A percentile compares a stretch with the other conserved stretches of the same genome.
Evolutionary conservation across 1,140 invertebrate genomes (phyloP).

Genomic region (Magallana gigas): DNA sequence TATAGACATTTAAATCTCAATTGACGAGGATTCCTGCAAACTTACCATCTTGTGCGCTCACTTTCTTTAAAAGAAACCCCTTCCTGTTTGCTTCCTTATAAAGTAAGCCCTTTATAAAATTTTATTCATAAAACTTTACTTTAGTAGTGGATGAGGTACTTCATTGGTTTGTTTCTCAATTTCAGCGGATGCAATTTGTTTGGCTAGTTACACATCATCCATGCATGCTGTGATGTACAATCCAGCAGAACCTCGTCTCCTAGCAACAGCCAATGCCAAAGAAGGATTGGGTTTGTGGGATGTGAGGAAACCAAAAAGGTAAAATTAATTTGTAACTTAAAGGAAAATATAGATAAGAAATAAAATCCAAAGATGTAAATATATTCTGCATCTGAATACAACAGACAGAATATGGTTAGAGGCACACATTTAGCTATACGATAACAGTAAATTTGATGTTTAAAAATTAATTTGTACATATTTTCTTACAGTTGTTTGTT

Average conservation of each 20-base stretch:
- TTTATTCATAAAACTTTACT: too few relatives aligned
- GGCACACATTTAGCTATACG: not conserved
- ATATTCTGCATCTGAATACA: too few relatives aligned
- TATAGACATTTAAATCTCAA: too few relatives aligned
- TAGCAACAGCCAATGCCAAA: constrained; percentile 93
- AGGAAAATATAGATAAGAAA: not conserved
- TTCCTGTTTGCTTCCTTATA: too few relatives aligned
- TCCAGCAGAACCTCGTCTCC: constrained; percentile 88
- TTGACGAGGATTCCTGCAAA: too few relatives aligned
- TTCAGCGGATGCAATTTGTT: constrained; percentile 82
- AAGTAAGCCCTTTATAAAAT: too few relatives aligned
- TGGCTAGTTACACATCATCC: constrained; percentile 85
- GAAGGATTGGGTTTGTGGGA: constrained; percentile 95
- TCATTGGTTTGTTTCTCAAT: not conserved
- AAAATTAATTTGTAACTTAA: constrained; percentile 63
- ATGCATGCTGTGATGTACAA: constrained; percentile 96
- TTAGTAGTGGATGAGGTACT: too few relatives aligned
- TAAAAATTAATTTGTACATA: not conserved
- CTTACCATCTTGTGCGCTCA: too few relatives aligned
- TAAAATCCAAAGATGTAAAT: not conserved
- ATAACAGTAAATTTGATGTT: not conserved
- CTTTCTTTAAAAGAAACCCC: too few relatives aligned
- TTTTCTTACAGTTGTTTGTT: constrained; percentile 78
- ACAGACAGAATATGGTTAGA: too few relatives aligned
- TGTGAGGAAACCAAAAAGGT: constrained; percentile 90